Evolutionary conservation across 2,888 invertebrate species (phyloP).

Genomic region (Eupeodes latifasciatus): DNA sequence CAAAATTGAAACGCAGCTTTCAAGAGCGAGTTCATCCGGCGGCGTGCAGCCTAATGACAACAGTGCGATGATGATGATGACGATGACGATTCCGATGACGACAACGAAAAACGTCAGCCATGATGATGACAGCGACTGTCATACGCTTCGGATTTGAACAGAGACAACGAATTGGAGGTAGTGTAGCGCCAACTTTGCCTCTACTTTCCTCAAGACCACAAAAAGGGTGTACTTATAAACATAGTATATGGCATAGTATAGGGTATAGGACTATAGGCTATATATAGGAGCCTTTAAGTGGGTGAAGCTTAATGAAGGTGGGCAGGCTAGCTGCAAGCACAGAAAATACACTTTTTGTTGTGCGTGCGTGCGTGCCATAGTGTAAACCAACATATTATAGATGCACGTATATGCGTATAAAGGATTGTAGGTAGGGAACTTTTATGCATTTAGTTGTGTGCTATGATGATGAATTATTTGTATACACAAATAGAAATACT

Average conservation of each 20-base stretch:
- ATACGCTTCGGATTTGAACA: background rate
- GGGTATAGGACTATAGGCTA: no score
- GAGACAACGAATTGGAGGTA: conserved; percentile 27
- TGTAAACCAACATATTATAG: conserved; percentile 25
- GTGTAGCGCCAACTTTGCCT: conserved; percentile 56
- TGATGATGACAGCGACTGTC: conserved; percentile 29
- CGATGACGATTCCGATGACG: background rate
- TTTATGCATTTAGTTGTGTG: conserved; percentile 28
- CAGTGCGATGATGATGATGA: conserved; percentile 23
- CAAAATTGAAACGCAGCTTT: conserved; percentile 52
- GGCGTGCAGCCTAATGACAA: conserved; percentile 61
- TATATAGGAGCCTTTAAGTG: conserved; percentile 1
- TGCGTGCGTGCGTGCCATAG: conserved; percentile 54
- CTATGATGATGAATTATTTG: conserved; percentile 6
- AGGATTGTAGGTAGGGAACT: no score
- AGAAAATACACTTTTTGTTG: conserved; percentile 33
- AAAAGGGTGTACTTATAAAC: conserved; percentile 1
- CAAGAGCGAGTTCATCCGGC: conserved; percentile 56
- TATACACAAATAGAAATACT: conserved; percentile 19
- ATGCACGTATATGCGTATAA: background rate
- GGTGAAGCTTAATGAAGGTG: conserved; percentile 12
- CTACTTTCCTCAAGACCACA: conserved; percentile 9
- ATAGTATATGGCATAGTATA: no score
- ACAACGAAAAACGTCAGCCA: conserved; percentile 4
- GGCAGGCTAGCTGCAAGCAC: background rate